Conservation (phyloP, 1,140 invertebrate species). For the Bombus sibiricus region DNA sequence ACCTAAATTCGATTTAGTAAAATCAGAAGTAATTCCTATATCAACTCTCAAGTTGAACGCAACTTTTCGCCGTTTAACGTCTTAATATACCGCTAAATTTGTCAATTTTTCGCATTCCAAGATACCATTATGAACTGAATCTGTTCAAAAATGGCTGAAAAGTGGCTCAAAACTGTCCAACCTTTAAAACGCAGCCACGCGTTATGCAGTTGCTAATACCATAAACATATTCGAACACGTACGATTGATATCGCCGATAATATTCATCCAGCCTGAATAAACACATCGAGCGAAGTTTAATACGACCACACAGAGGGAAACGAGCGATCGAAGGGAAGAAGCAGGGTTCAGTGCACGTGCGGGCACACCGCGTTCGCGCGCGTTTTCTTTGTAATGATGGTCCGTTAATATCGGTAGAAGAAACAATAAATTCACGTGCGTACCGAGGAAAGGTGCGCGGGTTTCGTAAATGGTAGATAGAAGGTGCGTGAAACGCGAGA, state of each 20-base stretch:
- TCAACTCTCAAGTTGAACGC: too few species aligned
- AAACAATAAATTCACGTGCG: conserved; percentile 57
- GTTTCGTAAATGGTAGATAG: conserved; percentile 15
- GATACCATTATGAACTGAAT: not conserved
- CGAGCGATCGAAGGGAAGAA: not conserved
- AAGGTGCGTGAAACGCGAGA: conserved; percentile 55
- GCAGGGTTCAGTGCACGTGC: conserved; percentile 21
- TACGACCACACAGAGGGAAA: not conserved
- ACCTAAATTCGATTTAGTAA: not conserved
- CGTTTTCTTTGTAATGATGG: conserved; percentile 15
- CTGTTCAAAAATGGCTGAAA: not conserved
- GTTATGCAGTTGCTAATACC: not conserved
- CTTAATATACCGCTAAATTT: not conserved
- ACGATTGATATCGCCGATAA: not conserved
- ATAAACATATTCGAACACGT: not conserved
- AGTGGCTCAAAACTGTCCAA: not conserved
- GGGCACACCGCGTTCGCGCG: not conserved
- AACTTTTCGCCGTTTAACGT: not conserved
- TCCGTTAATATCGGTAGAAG: conserved; percentile 38
- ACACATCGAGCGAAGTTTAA: not conserved
- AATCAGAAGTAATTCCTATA: not conserved
- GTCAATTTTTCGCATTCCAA: not conserved
- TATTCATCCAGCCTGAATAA: not conserved
- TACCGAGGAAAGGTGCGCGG: conserved; percentile 8
- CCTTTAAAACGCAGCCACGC: not conserved